phyloP scores from a whole-genome alignment of 1,140 invertebrate genomes.

The Leptinotarsa undecemlineata region DNA sequence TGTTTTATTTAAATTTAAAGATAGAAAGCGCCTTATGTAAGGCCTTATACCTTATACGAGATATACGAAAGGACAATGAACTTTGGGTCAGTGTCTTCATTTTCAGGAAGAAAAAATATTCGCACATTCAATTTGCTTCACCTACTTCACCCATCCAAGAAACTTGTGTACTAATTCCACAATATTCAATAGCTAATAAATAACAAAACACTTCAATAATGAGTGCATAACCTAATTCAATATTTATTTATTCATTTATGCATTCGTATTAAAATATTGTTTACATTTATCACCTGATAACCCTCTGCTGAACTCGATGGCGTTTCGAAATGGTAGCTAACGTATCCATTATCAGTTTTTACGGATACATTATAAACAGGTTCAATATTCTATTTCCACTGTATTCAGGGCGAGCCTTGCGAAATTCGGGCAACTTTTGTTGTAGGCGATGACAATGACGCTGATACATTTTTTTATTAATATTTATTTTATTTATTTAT shows the following conservation, averaged over 20 bases:
- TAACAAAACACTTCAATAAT: background rate
- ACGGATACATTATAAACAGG: background rate
- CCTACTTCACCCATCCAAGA: too few relatives aligned
- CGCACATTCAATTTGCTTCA: too few relatives aligned
- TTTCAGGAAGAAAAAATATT: too few relatives aligned
- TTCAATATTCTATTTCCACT: background rate
- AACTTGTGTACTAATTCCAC: too few relatives aligned
- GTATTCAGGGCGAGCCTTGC: background rate
- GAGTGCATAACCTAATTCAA: background rate
- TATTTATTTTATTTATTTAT: background rate
- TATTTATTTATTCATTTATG: constrained; percentile 9
- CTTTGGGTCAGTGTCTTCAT: too few relatives aligned
- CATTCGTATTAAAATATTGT: constrained; percentile 4
- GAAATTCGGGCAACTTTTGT: background rate
- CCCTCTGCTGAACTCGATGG: background rate
- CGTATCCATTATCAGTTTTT: background rate
- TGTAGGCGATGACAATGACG: background rate
- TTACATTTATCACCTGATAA: constrained; percentile 8
- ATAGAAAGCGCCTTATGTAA: too few relatives aligned
- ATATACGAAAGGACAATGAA: too few relatives aligned
- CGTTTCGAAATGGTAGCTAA: background rate
- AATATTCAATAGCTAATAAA: background rate
- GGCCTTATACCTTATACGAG: too few relatives aligned
- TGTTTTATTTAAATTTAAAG: too few relatives aligned
- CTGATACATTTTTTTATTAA: constrained; percentile 2